A percentile compares a stretch with the other conserved stretches of the same genome.
Evolutionary conservation across 1,140 invertebrate genomes (phyloP).

Genomic region (Microplitis demolitor): DNA sequence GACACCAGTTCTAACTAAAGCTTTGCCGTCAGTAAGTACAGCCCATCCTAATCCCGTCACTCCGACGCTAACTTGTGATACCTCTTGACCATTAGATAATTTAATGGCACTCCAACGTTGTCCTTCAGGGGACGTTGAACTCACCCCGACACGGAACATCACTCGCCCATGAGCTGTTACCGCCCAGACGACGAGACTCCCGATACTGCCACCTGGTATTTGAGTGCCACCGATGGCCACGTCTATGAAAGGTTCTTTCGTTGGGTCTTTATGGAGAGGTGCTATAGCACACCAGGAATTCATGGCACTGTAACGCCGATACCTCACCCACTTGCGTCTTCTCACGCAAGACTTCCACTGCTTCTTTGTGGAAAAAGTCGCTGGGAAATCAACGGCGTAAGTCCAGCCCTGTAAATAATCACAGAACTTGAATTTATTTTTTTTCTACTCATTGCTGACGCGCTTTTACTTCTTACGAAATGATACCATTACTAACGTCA

Average conservation of each 20-base stretch:
- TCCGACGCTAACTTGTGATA: constrained; percentile 82
- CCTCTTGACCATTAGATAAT: constrained; percentile 76
- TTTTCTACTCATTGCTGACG: neutral
- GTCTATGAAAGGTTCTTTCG: constrained; percentile 83
- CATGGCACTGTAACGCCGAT: constrained; percentile 83
- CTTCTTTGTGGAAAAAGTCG: constrained; percentile 80
- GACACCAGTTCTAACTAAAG: constrained; percentile 78
- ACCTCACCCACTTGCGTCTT: constrained; percentile 86
- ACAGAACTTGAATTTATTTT: neutral
- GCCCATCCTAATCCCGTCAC: constrained; percentile 85
- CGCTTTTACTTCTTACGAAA: constrained; percentile 33
- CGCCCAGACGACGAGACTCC: constrained; percentile 84
- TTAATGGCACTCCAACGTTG: constrained; percentile 78
- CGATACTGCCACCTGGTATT: constrained; percentile 74
- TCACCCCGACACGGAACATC: constrained; percentile 83
- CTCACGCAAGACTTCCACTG: constrained; percentile 91
- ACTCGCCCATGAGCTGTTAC: constrained; percentile 86
- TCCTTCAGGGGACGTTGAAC: constrained; percentile 81
- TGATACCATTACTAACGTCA: constrained; percentile 66
- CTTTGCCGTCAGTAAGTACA: constrained; percentile 79
- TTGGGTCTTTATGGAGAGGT: constrained; percentile 84
- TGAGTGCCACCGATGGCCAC: constrained; percentile 83
- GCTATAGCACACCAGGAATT: constrained; percentile 92
- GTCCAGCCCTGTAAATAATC: constrained; percentile 75
- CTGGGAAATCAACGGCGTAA: constrained; percentile 91